Conservation (phyloP, 2,888 invertebrate species). For the Troglohyphantes excavatus region DNA sequence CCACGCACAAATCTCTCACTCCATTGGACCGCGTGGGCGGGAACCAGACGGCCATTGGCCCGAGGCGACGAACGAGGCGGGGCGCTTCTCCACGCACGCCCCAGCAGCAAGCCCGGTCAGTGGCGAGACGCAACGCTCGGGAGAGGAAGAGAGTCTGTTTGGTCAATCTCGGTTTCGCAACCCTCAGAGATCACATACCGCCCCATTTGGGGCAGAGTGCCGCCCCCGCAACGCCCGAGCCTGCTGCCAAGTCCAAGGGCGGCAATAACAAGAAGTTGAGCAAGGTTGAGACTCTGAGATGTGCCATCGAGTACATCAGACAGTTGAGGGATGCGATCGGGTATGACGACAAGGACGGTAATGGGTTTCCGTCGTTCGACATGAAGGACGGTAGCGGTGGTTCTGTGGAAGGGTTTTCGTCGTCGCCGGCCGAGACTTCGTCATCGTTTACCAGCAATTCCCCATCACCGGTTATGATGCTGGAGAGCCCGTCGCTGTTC, state of each 20-base stretch:
- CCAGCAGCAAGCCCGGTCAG: slow-evolving; percentile 85
- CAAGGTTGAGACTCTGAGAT: slow-evolving; percentile 88
- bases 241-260: neutral
- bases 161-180: slow-evolving; percentile 88
- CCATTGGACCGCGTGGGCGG: slow-evolving; percentile 75
- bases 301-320: slow-evolving; percentile 94
- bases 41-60: slow-evolving; percentile 51
- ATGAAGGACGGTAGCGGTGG: neutral
- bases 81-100: slow-evolving; percentile 62
- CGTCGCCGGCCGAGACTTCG: slow-evolving; percentile 20
- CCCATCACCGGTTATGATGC: slow-evolving; percentile 58
- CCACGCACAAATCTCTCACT: slow-evolving; percentile 47
- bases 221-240: neutral
- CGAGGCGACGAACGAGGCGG: slow-evolving; percentile 47
- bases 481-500: slow-evolving; percentile 46
- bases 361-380: neutral
- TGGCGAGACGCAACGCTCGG: slow-evolving; percentile 94
- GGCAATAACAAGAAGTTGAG: slow-evolving; percentile 81
- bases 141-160: slow-evolving; percentile 97
- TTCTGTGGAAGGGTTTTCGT: slow-evolving; percentile 33
- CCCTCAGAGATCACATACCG: slow-evolving; percentile 93
- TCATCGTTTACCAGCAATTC: slow-evolving; percentile 58
- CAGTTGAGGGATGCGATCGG: slow-evolving; percentile 87
- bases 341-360: slow-evolving; percentile 50
- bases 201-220: slow-evolving; percentile 78